Base-by-base conservation (phyloP, 1,140 invertebrate species). In the Aplysia californica region DNA sequence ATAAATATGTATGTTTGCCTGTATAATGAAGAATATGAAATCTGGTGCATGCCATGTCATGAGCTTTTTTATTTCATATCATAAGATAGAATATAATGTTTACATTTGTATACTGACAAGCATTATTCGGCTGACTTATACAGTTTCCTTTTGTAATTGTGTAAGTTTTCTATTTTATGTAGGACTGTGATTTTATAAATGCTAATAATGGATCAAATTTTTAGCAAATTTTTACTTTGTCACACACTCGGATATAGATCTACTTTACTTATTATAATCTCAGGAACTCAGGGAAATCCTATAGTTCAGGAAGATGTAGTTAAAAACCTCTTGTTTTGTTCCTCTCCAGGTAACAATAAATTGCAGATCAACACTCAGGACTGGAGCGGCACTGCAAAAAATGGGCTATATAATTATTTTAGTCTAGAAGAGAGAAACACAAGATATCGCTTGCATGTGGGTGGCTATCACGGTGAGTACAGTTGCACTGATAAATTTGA, bases 331-430 rank as follows among this genome's bases (percentile, higher is more conserved):
- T 26, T 35, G 39, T 33, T 38, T n/a, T 41, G 64, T 33, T 67
- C 50, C 31, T 35, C 56, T 70, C 3, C 75, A 85, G 85, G 85
- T 0, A 81, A 85, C 64, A 84, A 18, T 20, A 50, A 79, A 26
- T 39, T 86, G 29, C 78, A 73, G 5, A 67, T 86, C 18, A 44
- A 79, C 39, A 77, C 85, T 73, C 78, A 81, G 61, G 80, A 84
- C 67, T 85, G 82, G 80, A 6, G 39, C 31, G 77, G 79, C 0
- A 75, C 69, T 20, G 77, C 67, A 70, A 36, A 66, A 36, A 74
- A 74, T 39, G 80, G 67, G 6, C 59, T 29, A 15, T 86, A 86
- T 71, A 35, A 41, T 23, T 44, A 80, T 61, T 86, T 86, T 68
- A 39, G 50, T n/a, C 44, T 86, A 23, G 35, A 64, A 26, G 29